Percentiles rank a stretch among this genome's conserved stretches.
These are phyloP conservation scores for Operophtera brumata DNA, from an alignment of 2,888 invertebrate species.

Conservation along the genomic window DNA sequence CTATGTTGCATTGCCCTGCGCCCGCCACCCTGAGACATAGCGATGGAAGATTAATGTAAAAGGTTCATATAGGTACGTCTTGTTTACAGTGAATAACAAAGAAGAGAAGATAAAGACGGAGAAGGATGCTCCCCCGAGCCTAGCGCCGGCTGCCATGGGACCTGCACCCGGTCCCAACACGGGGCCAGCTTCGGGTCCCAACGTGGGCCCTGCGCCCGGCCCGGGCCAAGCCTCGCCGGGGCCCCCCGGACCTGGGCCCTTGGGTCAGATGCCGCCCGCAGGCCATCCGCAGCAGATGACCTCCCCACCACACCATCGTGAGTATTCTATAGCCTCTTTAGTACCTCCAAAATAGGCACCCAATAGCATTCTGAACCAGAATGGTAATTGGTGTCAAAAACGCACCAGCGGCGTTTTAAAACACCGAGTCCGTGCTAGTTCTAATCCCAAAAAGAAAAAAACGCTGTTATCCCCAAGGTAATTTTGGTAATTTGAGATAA, in stretches of 20 bases:
- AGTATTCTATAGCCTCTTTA: slow-evolving; percentile 9
- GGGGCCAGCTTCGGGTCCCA: slow-evolving; percentile 1
- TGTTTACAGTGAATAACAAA: slow-evolving; percentile 22
- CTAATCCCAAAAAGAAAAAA: too few relatives aligned
- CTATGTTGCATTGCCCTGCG: too few relatives aligned
- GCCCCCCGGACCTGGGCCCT: slow-evolving; percentile 48
- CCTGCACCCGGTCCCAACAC: neutral
- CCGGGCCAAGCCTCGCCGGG: slow-evolving; percentile 13
- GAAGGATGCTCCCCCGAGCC: slow-evolving; percentile 2
- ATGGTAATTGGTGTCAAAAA: too few relatives aligned
- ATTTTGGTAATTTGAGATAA: too few relatives aligned
- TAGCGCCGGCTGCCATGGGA: neutral
- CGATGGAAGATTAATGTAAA: too few relatives aligned
- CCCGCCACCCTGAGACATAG: too few relatives aligned
- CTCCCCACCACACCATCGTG: slow-evolving; percentile 68
- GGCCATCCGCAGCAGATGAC: slow-evolving; percentile 50
- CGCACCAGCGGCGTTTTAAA: too few relatives aligned
- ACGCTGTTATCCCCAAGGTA: too few relatives aligned
- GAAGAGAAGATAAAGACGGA: slow-evolving; percentile 24
- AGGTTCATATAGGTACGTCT: too few relatives aligned
- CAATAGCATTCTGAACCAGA: too few relatives aligned
- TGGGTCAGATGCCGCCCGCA: slow-evolving; percentile 19
- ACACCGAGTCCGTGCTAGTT: too few relatives aligned
- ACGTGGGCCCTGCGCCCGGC: neutral
- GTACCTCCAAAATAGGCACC: too few relatives aligned